These are phyloP conservation scores for Tamandua tetradactyla DNA, from an alignment of 2,797 vertebrate species.

Conservation along the genomic window DNA sequence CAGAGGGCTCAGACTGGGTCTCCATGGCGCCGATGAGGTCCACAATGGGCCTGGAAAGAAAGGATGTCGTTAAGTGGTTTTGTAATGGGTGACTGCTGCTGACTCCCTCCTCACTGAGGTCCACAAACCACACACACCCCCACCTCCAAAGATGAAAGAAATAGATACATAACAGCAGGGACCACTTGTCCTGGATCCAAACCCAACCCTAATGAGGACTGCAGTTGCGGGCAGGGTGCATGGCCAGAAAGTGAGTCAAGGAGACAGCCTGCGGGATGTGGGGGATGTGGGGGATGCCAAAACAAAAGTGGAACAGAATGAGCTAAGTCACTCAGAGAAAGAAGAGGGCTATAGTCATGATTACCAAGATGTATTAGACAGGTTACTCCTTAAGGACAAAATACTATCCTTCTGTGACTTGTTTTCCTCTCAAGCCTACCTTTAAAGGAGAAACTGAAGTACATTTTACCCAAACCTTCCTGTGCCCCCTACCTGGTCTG, in stretches of 20 bases:
- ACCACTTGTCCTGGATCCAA: background rate
- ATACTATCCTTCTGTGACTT: background rate
- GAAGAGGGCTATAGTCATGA: background rate
- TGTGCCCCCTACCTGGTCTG: background rate
- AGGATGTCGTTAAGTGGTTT: background rate
- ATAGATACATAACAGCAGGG: background rate
- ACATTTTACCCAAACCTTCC: background rate
- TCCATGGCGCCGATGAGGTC: conserved; percentile 96
- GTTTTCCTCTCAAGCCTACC: background rate
- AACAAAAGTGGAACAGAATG: background rate
- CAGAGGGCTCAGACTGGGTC: conserved; percentile 95
- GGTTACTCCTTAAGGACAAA: background rate
- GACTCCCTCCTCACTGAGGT: background rate
- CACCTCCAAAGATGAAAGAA: background rate
- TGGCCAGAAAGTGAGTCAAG: background rate
- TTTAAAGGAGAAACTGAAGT: background rate
- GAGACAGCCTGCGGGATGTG: background rate
- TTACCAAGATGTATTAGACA: background rate
- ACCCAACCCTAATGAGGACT: background rate
- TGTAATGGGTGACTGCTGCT: background rate
- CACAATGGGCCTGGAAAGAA: conserved; percentile 90
- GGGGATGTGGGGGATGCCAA: no score
- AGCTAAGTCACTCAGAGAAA: background rate
- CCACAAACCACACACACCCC: no score
- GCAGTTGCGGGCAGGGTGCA: background rate